Evolutionary conservation across 37 sponge, comb jelly and placozoan species (phyloP), one percentile per base, ranked within the genome.

Genomic region (Corticium candelabrum): DNA sequence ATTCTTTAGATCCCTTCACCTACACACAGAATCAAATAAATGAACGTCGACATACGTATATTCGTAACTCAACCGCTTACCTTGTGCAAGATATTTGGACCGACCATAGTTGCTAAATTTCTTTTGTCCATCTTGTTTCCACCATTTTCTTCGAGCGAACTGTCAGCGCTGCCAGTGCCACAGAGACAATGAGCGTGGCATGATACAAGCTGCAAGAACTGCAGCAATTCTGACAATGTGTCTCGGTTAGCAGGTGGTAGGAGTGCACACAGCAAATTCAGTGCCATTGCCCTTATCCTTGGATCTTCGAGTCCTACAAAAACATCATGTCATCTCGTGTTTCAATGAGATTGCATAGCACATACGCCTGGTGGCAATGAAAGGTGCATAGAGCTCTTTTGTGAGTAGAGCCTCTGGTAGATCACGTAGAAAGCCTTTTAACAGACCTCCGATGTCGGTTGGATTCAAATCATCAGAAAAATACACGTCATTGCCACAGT

Each of bases 361-460:
- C 93, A 82, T 35, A 93, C 93, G 86, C 79, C 84, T 86, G 33
- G 93, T 93, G 21, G 81, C 41, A 1, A 93, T 69, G 74, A 93
- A 87, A 11, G 86, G 85, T 4, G 36, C 38, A 50, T 85, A 93
- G 40, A 93, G 83, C 21, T 93, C 93, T 68, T 79, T 68, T 0
- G 88, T 83, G 35, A 93, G 35, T n/a, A 93, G 93, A 5, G 93
- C 91, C 69, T 93, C 93, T 15, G 93, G 93, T 3, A 93, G 85
- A 72, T 86, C 78, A 1, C 93, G 77, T 43, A 93, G 84, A 56
- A 90, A 93, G 67, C 87, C 91, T 43, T 93, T 93, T 15, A 93
- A 76, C 40, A 93, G 68, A 37, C 85, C 85, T 33, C 87, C 91
- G 67, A 93, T 88, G 73, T 93, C 93, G 39, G 89, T 91, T 35